A percentile compares a stretch with the other conserved stretches of the same genome.
phyloP scores from a whole-genome alignment of 1,140 invertebrate genomes.

The Nylanderia fulva region DNA sequence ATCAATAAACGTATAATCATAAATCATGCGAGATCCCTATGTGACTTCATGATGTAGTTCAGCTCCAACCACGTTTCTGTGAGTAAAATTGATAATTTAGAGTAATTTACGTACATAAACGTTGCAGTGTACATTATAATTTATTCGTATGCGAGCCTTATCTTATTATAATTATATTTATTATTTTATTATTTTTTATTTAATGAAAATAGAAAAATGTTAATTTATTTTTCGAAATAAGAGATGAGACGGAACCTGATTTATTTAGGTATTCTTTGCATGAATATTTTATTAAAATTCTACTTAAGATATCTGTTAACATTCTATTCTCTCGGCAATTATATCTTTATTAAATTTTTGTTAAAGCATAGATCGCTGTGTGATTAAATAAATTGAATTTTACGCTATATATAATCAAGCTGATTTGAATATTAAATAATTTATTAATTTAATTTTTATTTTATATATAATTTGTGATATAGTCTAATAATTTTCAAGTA shows the following conservation, averaged over 20 bases:
- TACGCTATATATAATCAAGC: background rate
- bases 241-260: too few species aligned
- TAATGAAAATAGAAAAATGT: background rate
- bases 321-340: background rate
- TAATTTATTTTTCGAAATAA: background rate
- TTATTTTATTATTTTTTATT: background rate
- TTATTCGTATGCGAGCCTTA: background rate
- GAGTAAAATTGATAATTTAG: conserved; percentile 11
- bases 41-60: background rate
- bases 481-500: too few species aligned
- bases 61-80: background rate
- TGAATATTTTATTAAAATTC: too few species aligned
- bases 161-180: background rate
- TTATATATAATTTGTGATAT: background rate
- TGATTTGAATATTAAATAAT: background rate
- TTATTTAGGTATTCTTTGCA: too few species aligned
- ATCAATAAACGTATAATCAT: conserved; percentile 43
- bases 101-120: background rate
- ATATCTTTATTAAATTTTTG: background rate
- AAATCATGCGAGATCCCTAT: conserved; percentile 37
- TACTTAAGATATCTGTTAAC: background rate
- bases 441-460: background rate
- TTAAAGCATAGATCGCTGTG: too few species aligned
- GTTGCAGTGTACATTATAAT: background rate
- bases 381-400: background rate